Conservation (phyloP, 2,888 invertebrate species). For the Scaptomyza polygonia region DNA sequence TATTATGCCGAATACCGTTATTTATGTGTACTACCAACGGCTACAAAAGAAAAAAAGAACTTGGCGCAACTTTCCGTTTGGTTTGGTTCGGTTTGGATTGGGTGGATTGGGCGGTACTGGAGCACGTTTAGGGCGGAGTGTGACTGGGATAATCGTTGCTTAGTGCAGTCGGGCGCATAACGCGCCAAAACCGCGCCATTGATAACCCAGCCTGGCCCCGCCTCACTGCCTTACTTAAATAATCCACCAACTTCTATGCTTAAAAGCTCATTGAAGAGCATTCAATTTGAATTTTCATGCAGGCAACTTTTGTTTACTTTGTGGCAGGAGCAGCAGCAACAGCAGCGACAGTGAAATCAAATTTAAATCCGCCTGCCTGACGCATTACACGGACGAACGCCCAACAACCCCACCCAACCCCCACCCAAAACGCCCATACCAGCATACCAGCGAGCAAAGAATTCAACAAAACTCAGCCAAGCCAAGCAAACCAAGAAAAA, state of each 20-base stretch:
- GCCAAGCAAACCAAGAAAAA: conserved; percentile 12
- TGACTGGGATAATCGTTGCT: conserved; percentile 77
- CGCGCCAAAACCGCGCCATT: conserved; percentile 44
- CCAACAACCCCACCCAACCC: too few relatives aligned
- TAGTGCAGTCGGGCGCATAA: conserved; percentile 75
- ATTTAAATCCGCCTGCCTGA: conserved; percentile 71
- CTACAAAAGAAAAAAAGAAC: conserved; percentile 55
- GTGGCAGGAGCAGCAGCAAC: conserved; percentile 30
- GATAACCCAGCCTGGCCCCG: conserved; percentile 30
- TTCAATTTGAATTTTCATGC: conserved; percentile 80
- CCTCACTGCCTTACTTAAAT: neutral
- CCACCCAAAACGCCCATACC: too few relatives aligned
- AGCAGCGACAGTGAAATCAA: conserved; percentile 60
- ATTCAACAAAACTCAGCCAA: conserved; percentile 31
- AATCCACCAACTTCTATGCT: conserved; percentile 20
- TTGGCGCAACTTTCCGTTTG: conserved; percentile 53
- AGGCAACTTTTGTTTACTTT: conserved; percentile 72
- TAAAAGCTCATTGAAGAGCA: conserved; percentile 73
- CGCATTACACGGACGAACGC: conserved; percentile 51
- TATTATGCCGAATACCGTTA: conserved; percentile 61
- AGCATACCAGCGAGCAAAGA: conserved; percentile 14
- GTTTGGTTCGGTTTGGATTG: neutral
- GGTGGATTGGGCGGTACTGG: neutral
- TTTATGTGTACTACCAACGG: conserved; percentile 55
- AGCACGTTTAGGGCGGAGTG: conserved; percentile 18